Evolutionary conservation across 2,888 invertebrate species (phyloP).

Genomic region (Megalurothrips usitatus): DNA sequence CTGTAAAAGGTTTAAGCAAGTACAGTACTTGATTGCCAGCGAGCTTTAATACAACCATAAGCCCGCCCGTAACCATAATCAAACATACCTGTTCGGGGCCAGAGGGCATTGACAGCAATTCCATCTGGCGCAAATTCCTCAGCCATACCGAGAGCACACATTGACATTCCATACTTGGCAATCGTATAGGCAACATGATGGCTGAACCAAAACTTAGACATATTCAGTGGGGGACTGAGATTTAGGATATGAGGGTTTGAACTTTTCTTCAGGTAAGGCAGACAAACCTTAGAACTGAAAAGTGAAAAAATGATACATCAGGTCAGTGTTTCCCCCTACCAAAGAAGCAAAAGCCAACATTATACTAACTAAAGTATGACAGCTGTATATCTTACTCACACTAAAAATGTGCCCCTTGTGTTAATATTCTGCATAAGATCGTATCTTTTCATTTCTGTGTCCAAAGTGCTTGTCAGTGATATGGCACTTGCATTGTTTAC

Average conservation of each 20-base stretch:
- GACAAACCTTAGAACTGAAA: conserved; percentile 74
- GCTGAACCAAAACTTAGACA: conserved; percentile 86
- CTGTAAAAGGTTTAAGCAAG: no score
- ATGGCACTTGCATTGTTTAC: conserved; percentile 97
- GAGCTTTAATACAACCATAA: no score
- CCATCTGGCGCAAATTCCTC: conserved; percentile 78
- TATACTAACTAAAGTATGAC: neutral
- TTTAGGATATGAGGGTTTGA: conserved; percentile 91
- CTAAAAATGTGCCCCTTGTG: conserved; percentile 89
- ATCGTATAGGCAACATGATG: conserved; percentile 94
- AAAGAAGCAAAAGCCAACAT: neutral
- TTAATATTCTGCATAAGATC: conserved; percentile 95
- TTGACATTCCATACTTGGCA: conserved; percentile 98
- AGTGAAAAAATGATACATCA: neutral
- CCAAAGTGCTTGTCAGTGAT: conserved; percentile 69
- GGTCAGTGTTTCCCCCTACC: neutral
- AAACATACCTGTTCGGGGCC: conserved; percentile 81
- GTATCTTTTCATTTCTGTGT: conserved; percentile 91
- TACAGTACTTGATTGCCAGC: no score
- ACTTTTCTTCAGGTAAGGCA: conserved; percentile 81
- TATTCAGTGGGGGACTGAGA: conserved; percentile 87
- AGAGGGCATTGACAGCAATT: conserved; percentile 91
- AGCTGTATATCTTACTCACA: conserved; percentile 57
- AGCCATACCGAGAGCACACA: conserved; percentile 95
- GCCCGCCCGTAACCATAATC: no score